A percentile compares a stretch with the other conserved stretches of the same genome.
phyloP scores from a whole-genome alignment of 2,113 vertebrate species.

The Forbesichthys agassizii region DNA sequence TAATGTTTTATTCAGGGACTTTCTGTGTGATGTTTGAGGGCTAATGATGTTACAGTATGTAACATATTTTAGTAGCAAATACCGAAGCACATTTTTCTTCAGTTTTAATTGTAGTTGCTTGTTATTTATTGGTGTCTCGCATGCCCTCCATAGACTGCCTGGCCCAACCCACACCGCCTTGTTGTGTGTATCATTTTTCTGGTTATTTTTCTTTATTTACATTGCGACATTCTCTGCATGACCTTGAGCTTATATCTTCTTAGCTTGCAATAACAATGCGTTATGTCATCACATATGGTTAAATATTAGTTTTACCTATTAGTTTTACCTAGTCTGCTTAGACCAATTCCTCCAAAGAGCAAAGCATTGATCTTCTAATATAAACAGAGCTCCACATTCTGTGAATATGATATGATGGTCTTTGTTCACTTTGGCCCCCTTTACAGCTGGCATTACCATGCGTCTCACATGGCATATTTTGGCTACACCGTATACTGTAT shows the following conservation, averaged over 20 bases:
- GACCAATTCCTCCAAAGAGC: not conserved
- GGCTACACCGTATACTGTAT: not conserved
- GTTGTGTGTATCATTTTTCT: not conserved
- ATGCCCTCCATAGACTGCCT: conserved; percentile 12
- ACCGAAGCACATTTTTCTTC: not conserved
- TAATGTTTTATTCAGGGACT: no score
- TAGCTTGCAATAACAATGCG: not conserved
- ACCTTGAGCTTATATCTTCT: not conserved
- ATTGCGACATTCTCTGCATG: conserved; percentile 15
- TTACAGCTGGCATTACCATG: no score
- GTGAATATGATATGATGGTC: conserved; percentile 3
- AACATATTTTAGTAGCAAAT: not conserved
- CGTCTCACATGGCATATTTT: no score
- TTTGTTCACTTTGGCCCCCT: no score
- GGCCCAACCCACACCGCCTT: not conserved
- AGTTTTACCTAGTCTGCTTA: no score
- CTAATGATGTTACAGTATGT: no score
- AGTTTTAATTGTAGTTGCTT: conserved; percentile 10
- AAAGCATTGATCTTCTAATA: not conserved
- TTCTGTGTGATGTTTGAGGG: no score
- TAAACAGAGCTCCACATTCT: conserved; percentile 29
- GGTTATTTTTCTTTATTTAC: conserved; percentile 13
- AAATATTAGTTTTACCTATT: not conserved
- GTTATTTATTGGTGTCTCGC: not conserved
- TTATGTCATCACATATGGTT: not conserved